These are phyloP conservation scores for Athalia rosae DNA, from an alignment of 2,888 invertebrate genomes.

Conservation along the genomic window DNA sequence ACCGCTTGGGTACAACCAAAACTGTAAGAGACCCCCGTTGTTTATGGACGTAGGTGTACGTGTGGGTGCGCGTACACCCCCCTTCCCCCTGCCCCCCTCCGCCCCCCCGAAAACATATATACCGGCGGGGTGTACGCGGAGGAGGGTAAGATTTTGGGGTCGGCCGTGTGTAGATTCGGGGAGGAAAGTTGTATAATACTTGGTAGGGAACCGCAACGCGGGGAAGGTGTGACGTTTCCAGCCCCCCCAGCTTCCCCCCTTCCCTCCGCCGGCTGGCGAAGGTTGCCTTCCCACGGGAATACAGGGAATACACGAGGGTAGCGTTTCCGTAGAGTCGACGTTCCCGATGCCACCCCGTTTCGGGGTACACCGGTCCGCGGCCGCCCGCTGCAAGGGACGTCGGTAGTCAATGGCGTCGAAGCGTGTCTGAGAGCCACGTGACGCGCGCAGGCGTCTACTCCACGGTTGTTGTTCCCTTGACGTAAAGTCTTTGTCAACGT, in stretches of 20 bases:
- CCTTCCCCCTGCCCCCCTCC: no score
- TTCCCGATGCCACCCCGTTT: no score
- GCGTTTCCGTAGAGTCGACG: not conserved
- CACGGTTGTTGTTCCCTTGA: slow-evolving; percentile 38
- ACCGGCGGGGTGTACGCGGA: no score
- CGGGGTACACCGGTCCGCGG: no score
- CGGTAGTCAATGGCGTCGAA: slow-evolving; percentile 38
- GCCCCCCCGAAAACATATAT: no score
- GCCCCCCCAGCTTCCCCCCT: slow-evolving; percentile 45
- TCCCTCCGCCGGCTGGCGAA: not conserved
- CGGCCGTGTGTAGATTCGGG: not conserved
- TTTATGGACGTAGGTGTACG: no score
- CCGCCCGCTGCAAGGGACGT: not conserved
- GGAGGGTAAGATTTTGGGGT: slow-evolving; percentile 24
- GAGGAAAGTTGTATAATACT: not conserved
- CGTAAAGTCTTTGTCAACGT: slow-evolving; percentile 42
- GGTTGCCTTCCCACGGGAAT: slow-evolving; percentile 24
- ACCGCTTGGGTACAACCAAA: no score
- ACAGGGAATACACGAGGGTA: slow-evolving; percentile 20
- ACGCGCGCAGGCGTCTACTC: slow-evolving; percentile 43
- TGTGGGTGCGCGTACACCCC: no score
- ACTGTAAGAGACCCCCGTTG: no score
- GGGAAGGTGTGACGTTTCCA: slow-evolving; percentile 48
- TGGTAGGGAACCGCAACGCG: slow-evolving; percentile 26
- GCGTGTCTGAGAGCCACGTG: slow-evolving; percentile 36